Percentiles rank a stretch among this genome's conserved stretches.
Conservation (phyloP, 2,888 invertebrate genomes). For the Tortricodes alternella region DNA sequence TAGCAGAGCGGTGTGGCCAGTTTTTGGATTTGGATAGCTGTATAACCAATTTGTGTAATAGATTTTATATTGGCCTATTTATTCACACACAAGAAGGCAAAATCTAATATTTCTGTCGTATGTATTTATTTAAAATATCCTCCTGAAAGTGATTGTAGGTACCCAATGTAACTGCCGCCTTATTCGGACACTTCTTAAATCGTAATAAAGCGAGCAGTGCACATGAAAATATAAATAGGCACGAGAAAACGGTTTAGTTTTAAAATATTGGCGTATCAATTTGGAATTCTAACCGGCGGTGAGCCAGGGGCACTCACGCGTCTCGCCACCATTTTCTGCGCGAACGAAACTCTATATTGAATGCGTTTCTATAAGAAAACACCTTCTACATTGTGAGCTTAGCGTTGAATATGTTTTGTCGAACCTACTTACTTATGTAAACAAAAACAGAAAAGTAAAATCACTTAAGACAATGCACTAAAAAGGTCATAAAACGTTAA, state of each 20-base stretch:
- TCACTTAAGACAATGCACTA: constrained; percentile 5
- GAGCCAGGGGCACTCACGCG: constrained; percentile 52
- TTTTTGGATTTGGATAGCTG: neutral
- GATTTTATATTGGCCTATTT: neutral
- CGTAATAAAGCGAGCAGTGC: neutral
- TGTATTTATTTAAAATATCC: too few species aligned
- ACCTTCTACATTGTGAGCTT: constrained; percentile 41
- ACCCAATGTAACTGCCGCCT: too few species aligned
- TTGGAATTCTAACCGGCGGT: constrained; percentile 30
- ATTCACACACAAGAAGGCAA: neutral
- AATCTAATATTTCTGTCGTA: neutral
- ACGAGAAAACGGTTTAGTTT: neutral
- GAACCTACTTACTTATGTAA: neutral
- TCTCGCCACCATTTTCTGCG: constrained; percentile 70
- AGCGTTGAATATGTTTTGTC: constrained; percentile 19
- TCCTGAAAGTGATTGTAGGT: too few species aligned
- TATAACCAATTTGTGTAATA: neutral
- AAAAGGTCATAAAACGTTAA: constrained; percentile 6
- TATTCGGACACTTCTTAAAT: too few species aligned
- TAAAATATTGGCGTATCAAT: neutral
- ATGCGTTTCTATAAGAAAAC: constrained; percentile 66
- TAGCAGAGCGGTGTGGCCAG: neutral
- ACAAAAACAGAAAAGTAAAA: constrained; percentile 11
- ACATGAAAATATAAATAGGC: neutral
- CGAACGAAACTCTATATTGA: constrained; percentile 71